phyloP scores from a whole-genome alignment of 1,140 invertebrate species.

The Mizuhopecten yessoensis region DNA sequence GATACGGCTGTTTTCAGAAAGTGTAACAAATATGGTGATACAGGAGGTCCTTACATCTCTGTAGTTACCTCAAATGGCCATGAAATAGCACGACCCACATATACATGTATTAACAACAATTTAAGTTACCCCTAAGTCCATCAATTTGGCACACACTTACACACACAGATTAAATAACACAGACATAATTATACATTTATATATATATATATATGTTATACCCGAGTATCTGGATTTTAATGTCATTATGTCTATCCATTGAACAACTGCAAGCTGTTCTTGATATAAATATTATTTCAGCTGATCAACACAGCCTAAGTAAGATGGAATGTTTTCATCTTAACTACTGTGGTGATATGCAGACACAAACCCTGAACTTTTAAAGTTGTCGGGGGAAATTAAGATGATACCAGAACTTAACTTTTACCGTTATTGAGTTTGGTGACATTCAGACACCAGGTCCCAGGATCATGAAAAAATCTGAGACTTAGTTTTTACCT shows the following conservation, averaged over 20 bases:
- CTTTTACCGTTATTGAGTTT: too few relatives aligned
- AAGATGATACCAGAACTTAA: too few relatives aligned
- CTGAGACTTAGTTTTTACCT: too few relatives aligned
- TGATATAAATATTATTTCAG: not conserved
- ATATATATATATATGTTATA: not conserved
- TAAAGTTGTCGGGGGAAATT: too few relatives aligned
- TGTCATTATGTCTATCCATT: not conserved
- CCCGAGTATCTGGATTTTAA: too few relatives aligned
- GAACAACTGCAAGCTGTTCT: too few relatives aligned
- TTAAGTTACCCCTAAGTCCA: not conserved
- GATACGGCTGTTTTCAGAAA: not conserved
- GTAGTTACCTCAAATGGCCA: not conserved
- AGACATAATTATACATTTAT: not conserved
- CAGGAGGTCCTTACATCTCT: not conserved
- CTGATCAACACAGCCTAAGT: not conserved
- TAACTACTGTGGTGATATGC: too few relatives aligned
- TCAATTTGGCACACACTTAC: constrained; percentile 2
- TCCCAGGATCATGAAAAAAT: too few relatives aligned
- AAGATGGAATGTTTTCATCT: not conserved
- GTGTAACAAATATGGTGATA: not conserved
- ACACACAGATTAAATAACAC: not conserved
- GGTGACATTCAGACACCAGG: too few relatives aligned
- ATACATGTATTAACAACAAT: not conserved
- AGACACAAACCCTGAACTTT: too few relatives aligned
- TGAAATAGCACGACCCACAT: too few relatives aligned